phyloP scores from a whole-genome alignment of 2,888 invertebrate genomes.

The Mesorhabditis spiculigera region DNA sequence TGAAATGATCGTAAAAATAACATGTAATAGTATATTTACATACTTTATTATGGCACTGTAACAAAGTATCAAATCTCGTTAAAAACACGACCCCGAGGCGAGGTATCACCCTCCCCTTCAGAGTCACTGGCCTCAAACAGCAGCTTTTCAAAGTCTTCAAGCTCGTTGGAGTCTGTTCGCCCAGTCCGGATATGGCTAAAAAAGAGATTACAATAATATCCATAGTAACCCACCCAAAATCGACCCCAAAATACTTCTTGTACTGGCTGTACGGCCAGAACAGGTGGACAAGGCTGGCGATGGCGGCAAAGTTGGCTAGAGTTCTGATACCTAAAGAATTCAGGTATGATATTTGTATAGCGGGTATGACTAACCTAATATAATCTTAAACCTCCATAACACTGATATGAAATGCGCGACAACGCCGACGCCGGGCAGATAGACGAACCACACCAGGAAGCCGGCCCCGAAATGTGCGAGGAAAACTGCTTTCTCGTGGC shows the following conservation, averaged over 20 bases:
- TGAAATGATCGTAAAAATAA: no score
- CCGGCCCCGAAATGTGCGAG: slow-evolving; percentile 93
- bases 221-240: slow-evolving; percentile 26
- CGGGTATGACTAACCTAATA: slow-evolving; percentile 72
- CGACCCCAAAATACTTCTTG: slow-evolving; percentile 42
- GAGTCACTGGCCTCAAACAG: slow-evolving; percentile 23
- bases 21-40: no score
- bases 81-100: no score
- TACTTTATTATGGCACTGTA: no score
- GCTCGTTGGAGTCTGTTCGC: slow-evolving; percentile 34
- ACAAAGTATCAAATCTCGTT: no score
- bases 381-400: slow-evolving; percentile 88
- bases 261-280: slow-evolving; percentile 81
- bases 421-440: slow-evolving; percentile 87
- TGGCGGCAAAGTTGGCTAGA: slow-evolving; percentile 89
- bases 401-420: slow-evolving; percentile 88
- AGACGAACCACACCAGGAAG: slow-evolving; percentile 95
- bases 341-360: neutral
- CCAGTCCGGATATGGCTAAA: slow-evolving; percentile 32
- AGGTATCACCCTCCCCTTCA: slow-evolving; percentile 4
- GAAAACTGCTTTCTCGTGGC: slow-evolving; percentile 82
- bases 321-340: slow-evolving; percentile 72
- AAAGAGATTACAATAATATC: neutral
- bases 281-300: slow-evolving; percentile 88
- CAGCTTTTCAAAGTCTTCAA: slow-evolving; percentile 40